These are phyloP conservation scores for Ursus arctos DNA, from an alignment of 2,113 vertebrate genomes.

Conservation along the genomic window DNA sequence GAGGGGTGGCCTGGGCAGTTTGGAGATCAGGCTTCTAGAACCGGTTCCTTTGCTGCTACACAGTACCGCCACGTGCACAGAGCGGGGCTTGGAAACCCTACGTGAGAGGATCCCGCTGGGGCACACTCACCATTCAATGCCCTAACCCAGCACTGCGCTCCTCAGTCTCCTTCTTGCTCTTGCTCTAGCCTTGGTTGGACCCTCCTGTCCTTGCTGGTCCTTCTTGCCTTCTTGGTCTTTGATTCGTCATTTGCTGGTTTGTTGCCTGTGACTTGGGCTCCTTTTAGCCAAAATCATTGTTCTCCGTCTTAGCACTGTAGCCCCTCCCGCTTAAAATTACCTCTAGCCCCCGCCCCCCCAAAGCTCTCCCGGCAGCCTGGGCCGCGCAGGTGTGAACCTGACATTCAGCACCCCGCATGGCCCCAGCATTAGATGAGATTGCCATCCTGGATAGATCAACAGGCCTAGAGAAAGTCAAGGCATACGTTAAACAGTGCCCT, in stretches of 20 bases:
- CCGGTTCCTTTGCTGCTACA: background rate
- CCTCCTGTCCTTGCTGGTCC: background rate
- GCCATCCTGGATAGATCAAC: background rate
- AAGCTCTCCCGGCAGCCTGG: background rate
- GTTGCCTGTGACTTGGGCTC: background rate
- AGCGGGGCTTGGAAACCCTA: accelerated
- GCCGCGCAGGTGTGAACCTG: background rate
- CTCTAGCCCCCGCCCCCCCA: no score
- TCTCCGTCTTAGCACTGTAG: accelerated
- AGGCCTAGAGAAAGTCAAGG: background rate
- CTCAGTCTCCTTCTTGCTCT: background rate
- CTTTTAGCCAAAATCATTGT: background rate
- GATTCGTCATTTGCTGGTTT: background rate
- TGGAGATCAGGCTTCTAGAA: background rate
- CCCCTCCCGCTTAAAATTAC: background rate
- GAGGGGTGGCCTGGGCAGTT: background rate
- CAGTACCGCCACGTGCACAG: accelerated
- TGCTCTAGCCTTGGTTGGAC: background rate
- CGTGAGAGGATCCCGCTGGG: accelerated
- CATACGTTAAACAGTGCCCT: background rate
- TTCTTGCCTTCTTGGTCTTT: background rate
- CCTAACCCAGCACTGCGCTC: background rate
- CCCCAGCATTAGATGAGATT: background rate
- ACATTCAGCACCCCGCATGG: accelerated
- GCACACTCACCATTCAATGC: accelerated